Evolutionary conservation across 2,888 invertebrate genomes (phyloP), one percentile per base, ranked within the genome.

Genomic region (Dryomyza anilis): DNA sequence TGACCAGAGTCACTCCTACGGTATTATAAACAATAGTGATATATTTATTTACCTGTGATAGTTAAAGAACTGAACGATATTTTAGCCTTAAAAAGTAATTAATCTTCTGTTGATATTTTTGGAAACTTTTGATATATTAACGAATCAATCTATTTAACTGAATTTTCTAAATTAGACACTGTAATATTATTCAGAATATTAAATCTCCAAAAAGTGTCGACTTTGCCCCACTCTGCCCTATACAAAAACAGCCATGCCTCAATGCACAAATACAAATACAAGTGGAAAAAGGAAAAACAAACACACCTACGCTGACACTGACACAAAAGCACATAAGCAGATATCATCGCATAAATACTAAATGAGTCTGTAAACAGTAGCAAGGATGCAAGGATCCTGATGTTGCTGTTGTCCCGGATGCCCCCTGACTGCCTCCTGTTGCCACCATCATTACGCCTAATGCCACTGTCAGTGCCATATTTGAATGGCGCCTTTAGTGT

Each of bases 281-380:
- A 12, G 10, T 14, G 14, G n/a, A 45, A 3, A 27, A 36, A 39
- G 21, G 10, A 3, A 36, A 21, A 10, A 23, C 36, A 33, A 12
- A 33, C 8, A 2, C 39, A 39, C n/a, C 14, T 39, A 7, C n/a
- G 39, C n/a, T 12, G 7, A 12, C 33, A 12, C 25, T 23, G 21
- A 23, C 6, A 19, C 19, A 39, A 23, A 23, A 25, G 56, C 8
- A 56, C 23, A 43, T 48, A 30, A 46, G 14, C 33, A 46, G 29
- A 53, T 33, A 59, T 43, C 12, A 55, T 39, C 27, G 46, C 43
- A 64, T 46, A 25, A 57, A 53, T 39, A 60, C 16, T 53, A 48
- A 66, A 48, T 56, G 63, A 63, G 63, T 36, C 33, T 56, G 63
- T 63, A 63, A 63, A 63, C 45, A 63, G 46, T 56, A 23, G 46